A percentile compares a stretch with the other conserved stretches of the same genome.
Evolutionary conservation across 2,888 invertebrate genomes (phyloP).

Genomic region (Lochmaea capreae): DNA sequence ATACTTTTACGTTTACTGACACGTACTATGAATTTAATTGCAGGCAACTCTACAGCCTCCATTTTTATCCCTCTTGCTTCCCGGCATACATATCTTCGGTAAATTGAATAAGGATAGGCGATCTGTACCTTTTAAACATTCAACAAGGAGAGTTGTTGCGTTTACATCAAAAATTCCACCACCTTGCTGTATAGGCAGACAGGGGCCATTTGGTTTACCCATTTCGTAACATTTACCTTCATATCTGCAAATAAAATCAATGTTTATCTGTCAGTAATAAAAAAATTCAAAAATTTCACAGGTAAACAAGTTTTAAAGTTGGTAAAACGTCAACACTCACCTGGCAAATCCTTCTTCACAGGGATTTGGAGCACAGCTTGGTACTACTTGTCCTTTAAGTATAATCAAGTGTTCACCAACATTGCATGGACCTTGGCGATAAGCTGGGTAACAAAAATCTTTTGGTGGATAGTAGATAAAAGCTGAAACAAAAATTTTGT

Average conservation of each 20-base stretch:
- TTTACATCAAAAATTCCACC: conserved; percentile 71
- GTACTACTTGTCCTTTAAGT: conserved; percentile 67
- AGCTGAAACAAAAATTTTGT: conserved; percentile 63
- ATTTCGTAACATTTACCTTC: conserved; percentile 67
- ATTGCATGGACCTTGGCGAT: conserved; percentile 74
- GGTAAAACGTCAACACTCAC: conserved; percentile 51
- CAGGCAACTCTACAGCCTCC: conserved; percentile 51
- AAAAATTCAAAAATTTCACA: neutral
- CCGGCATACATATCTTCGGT: conserved; percentile 54
- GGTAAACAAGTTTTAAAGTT: neutral
- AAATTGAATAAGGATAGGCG: conserved; percentile 53
- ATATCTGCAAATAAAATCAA: conserved; percentile 62
- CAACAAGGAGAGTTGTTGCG: conserved; percentile 69
- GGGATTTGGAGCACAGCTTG: conserved; percentile 73
- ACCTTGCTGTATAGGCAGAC: conserved; percentile 63
- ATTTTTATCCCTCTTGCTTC: conserved; percentile 55
- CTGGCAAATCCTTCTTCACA: conserved; percentile 70
- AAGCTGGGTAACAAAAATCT: conserved; percentile 74
- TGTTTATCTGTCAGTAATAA: neutral
- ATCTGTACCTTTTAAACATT: conserved; percentile 67
- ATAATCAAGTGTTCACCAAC: conserved; percentile 70
- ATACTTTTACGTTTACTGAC: neutral
- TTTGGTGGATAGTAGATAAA: conserved; percentile 72
- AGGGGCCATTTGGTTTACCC: conserved; percentile 63
- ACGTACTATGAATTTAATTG: conserved; percentile 14